Evolutionary conservation across 2,888 invertebrate genomes (phyloP), one percentile per base, ranked within the genome.

Genomic region (Drosophila atripex): DNA sequence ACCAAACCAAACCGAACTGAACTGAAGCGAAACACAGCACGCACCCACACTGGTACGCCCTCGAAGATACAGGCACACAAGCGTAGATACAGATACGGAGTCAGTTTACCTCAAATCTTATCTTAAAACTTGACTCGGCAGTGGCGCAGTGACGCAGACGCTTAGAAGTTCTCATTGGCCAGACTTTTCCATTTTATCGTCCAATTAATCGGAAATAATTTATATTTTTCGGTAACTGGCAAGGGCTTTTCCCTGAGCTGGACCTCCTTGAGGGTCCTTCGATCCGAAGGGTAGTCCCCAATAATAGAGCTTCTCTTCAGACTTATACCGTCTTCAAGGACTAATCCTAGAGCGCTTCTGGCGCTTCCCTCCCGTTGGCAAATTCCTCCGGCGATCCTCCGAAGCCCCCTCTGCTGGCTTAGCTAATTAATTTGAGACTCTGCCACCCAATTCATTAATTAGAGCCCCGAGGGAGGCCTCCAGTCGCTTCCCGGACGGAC

Each of bases 61-160:
- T 47, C 11, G 5, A 41, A 70, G 58, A 55, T 63, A 58, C 66
- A 69, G 57, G 68, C 70, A 72, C 72, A 18, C 18, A 18, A 18
- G 18, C 18, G 55, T 63, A 78, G 65, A 64, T 51, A 59, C 25
- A 59, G 18, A 28, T 55, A 53, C 7, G 30, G 39, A 46, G 50
- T 14, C 53, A 53, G 47, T 61, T 58, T 75, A 35, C 61, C 56
- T 79, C 84, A 80, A 87, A 87, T 89, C 89, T 87, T 87, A 87
- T 87, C 89, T 87, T 88, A 79, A 88, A 88, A 88, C 78, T 84
- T 78, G 88, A 86, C 80, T 88, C 86, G 84, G 77, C 80, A 79
- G 79, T 63, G 74, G 41, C 72, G 52, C 61, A 69, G 47, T 79
- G 59, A 49, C 71, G 52, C 58, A 76, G 69, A 55, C 60, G 60